phyloP scores from a whole-genome alignment of 2,888 invertebrate species.

The Mimachlamys varia region DNA sequence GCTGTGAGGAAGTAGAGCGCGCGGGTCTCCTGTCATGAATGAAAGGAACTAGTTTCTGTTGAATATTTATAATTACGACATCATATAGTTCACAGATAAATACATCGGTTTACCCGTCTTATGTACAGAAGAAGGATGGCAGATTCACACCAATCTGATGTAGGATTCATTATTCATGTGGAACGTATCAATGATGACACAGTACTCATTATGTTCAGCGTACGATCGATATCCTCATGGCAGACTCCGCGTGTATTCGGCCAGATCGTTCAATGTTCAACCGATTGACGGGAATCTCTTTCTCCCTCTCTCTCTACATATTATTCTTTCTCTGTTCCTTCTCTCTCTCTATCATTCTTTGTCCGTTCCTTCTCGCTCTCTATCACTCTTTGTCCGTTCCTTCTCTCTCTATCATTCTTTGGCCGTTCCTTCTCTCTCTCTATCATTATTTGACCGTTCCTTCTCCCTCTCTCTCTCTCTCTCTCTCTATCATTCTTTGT shows the following conservation, averaged over 20 bases:
- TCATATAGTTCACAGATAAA: neutral
- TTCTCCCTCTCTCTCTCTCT: no score
- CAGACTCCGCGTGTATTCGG: neutral
- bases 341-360: no score
- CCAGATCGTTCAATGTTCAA: neutral
- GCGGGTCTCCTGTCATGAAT: neutral
- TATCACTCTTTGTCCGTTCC: no score
- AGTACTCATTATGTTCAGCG: neutral
- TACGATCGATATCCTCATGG: conserved; percentile 4
- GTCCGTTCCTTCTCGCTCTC: no score
- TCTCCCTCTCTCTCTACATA: no score
- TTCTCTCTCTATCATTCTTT: neutral
- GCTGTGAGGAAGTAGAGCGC: conserved; percentile 1
- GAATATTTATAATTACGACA: conserved; percentile 19
- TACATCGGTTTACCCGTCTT: neutral
- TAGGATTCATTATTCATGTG: conserved; percentile 9
- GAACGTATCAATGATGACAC: conserved; percentile 4
- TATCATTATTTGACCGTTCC: no score
- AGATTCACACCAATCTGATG: neutral
- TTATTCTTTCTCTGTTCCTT: no score
- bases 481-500: no score
- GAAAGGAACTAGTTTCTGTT: neutral
- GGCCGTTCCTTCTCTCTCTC: neutral
- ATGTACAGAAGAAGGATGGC: neutral
- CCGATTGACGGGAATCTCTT: conserved; percentile 9